Evolutionary conservation across 2,113 vertebrate species (phyloP).

Genomic region (Ascaphus truei): DNA sequence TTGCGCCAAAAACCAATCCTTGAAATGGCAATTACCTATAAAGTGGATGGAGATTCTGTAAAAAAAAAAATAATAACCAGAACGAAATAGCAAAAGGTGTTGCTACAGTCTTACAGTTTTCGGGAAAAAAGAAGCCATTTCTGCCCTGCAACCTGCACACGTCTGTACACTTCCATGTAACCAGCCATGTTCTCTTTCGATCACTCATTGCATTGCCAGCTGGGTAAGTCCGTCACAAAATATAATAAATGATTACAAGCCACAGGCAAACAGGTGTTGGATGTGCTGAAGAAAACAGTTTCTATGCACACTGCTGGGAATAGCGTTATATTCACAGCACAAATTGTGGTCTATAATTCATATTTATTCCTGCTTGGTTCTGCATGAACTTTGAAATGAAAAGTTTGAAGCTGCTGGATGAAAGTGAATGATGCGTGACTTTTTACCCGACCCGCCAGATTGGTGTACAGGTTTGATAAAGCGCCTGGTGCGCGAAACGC

Average conservation of each 20-base stretch:
- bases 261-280: neutral
- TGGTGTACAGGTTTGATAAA: no score
- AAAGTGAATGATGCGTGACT: no score
- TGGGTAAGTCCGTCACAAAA: neutral
- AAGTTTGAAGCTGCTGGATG: no score
- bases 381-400: neutral
- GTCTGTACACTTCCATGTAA: neutral
- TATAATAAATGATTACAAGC: neutral
- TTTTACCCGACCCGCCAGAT: no score
- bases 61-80: neutral
- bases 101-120: neutral
- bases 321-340: neutral
- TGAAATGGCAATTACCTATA: neutral
- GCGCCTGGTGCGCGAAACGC: no score
- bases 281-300: constrained; percentile 3
- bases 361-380: neutral
- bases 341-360: constrained; percentile 1
- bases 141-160: neutral
- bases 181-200: neutral
- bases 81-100: neutral
- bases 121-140: neutral
- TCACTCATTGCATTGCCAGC: neutral
- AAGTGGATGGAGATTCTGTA: neutral
- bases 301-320: neutral
- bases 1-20: no score